Base-by-base conservation (phyloP, 2,113 vertebrate genomes). In the Oenanthe oenanthe region DNA sequence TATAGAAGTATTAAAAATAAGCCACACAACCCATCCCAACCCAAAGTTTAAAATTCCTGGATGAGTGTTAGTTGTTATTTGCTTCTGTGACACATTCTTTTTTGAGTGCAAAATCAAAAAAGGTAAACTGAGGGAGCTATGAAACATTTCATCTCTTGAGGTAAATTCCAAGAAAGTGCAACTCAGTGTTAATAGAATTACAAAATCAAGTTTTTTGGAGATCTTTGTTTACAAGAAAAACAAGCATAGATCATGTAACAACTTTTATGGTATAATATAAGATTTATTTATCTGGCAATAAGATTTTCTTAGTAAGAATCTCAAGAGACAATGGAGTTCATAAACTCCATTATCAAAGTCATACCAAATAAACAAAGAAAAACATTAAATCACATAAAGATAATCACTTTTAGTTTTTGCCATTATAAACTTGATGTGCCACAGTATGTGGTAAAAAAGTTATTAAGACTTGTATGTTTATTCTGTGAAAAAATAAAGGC, bases 201-300 rank as follows among this genome's bases (percentile, higher is more conserved):
- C 0, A 60, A 72, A 63, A 60, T 5, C 3, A 54, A 63, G 0
- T 0, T 15, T 67, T 74, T 47, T 61, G 0, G 12, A 68, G 32
- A 34, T 32, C 6, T 84, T 70, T 47, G 4, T 7, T 65, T 4
- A 18, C 38, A 88, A 71, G 12, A 56, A 57, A 56, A 57, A 32
- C 54, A 32, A 32, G 15, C 12, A 50, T 16, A 48, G 10, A 43
- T 61, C 34, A 51, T 50, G 4, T 9, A 73, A 56, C 34, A 36
- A 8, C 34, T 36, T 36, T 36, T 36, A 36, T 36, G 9, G 11
- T 40, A 62, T 7, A 81, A 57, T 40, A 24, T 47, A 68, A 70
- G 22, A 34, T 80, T 73, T 34, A 18, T 4, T 31, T 51, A 48
- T 32, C 28, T 21, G 9, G 2, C 5, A 53, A 9, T 67, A 92